phyloP scores from a whole-genome alignment of 2,797 vertebrate genomes.

The Pangasius mekongensis region DNA sequence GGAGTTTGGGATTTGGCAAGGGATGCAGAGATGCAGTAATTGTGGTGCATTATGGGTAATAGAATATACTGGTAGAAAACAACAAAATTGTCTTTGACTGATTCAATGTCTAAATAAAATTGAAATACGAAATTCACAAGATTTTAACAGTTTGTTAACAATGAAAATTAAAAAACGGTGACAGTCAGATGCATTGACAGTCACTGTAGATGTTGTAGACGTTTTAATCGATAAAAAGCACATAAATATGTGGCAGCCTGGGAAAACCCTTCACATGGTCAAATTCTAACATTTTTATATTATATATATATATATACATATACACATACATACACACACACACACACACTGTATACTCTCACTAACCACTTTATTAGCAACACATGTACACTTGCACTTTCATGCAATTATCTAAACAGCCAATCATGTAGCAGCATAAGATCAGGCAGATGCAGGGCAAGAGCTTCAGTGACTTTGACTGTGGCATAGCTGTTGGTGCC shows the following conservation, averaged over 20 bases:
- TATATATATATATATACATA: background rate
- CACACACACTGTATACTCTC: too few species aligned
- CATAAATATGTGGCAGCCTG: background rate
- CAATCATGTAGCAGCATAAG: background rate
- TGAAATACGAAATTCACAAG: background rate
- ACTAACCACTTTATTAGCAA: background rate
- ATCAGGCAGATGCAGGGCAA: background rate
- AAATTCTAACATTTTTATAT: background rate
- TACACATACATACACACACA: too few species aligned
- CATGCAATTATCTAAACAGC: background rate
- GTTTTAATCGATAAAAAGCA: background rate
- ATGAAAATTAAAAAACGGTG: background rate
- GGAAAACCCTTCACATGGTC: background rate
- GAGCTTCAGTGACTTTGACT: background rate
- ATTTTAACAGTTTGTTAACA: background rate
- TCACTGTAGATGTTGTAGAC: background rate
- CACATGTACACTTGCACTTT: background rate
- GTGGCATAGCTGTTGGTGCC: background rate
- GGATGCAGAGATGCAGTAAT: conserved; percentile 15
- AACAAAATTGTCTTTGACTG: background rate
- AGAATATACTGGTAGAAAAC: background rate
- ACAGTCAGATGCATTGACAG: too few species aligned
- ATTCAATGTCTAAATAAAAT: background rate
- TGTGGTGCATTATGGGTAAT: conserved; percentile 16
- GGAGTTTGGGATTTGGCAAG: conserved; percentile 47